Evolutionary conservation across 2,888 invertebrate genomes (phyloP), one percentile per base, ranked within the genome.

Genomic region (Acrobeloides nanus): DNA sequence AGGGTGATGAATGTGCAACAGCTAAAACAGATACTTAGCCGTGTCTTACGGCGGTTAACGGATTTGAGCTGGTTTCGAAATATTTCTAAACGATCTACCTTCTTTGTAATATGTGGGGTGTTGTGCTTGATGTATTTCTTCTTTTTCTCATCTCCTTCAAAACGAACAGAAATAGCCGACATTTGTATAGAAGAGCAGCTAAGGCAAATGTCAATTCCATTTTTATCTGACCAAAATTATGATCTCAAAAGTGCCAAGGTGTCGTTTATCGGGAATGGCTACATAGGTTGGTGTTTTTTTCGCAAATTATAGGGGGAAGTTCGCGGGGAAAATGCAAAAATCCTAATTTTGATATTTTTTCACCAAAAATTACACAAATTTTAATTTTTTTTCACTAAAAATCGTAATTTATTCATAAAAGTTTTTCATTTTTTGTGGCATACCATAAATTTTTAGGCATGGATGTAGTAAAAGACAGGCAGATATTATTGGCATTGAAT

Each of bases 251-350:
- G 26, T 25, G 23, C 23, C 17, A 23, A 15, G 12, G 53, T 66
- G 3, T 45, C 59, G n/a, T 68, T 68, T 46, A 51, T 64, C 21
- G 68, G 68, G 10, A 68, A 68, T 43, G 68, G 68, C 18, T 59
- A 57, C 32, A 46, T n/a, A n/a, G n/a, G n/a, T n/a, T n/a, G n/a
- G n/a, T n/a, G n/a, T n/a, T n/a, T n/a, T n/a, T n/a, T n/a, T n/a
- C n/a, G n/a, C n/a, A n/a, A n/a, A n/a, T n/a, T n/a, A n/a, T n/a
- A n/a, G n/a, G n/a, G n/a, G n/a, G n/a, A n/a, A n/a, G n/a, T n/a
- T n/a, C n/a, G n/a, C n/a, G n/a, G n/a, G n/a, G n/a, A n/a, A n/a
- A n/a, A n/a, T n/a, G n/a, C n/a, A n/a, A n/a, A n/a, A n/a, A n/a
- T n/a, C n/a, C n/a, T n/a, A n/a, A n/a, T n/a, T n/a, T n/a, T n/a